Base-by-base conservation (phyloP, 1,140 invertebrate species). In the Gryon sp. region DNA sequence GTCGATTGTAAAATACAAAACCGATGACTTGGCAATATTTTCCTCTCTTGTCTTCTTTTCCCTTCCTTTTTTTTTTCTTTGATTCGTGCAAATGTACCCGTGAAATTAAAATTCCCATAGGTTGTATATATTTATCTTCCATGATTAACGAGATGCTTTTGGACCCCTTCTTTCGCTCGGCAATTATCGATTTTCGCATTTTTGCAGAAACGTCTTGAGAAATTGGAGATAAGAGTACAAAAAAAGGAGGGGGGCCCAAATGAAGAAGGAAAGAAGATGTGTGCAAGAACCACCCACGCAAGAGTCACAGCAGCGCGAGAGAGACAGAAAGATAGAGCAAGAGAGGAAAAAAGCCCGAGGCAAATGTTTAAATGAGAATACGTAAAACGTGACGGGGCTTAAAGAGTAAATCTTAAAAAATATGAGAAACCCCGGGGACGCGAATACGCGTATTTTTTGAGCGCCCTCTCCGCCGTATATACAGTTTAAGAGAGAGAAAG, bases 361-460 rank as follows among this genome's bases (percentile, higher is more conserved):
- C 74, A 59, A 12, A 60, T 73, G 52, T 76, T 78, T 78, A 80
- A 81, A 82, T 78, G 78, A 80, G 78, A 80, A 80, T 81, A 81
- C 74, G 78, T 82, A 73, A 81, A 81, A 87, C 87, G 86, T 88
- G 87, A 87, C 85, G 75, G 70, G 70, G 83, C 84, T 86, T 86
- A 86, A 84, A 84, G 82, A 80, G 79, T 80, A 85, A 88, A 88
- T 89, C 87, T 89, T 87, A 86, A 87, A 87, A 87, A 89, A 88
- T 89, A 88, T 83, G 84, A 85, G 84, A 85, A 85, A 86, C 82
- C 78, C 70, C 74, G 74, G 73, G 76, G 69, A 80, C 73, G 76
- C 52, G 60, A n/a, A 72, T 74, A 70, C 78, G 62, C 70, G 46
- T 75, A 70, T 60, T 69, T 57, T n/a, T 70, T 41, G 46, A 68